phyloP scores from a whole-genome alignment of 92 coral and sea anemone species.

The Umimayanthus chanpuru region DNA sequence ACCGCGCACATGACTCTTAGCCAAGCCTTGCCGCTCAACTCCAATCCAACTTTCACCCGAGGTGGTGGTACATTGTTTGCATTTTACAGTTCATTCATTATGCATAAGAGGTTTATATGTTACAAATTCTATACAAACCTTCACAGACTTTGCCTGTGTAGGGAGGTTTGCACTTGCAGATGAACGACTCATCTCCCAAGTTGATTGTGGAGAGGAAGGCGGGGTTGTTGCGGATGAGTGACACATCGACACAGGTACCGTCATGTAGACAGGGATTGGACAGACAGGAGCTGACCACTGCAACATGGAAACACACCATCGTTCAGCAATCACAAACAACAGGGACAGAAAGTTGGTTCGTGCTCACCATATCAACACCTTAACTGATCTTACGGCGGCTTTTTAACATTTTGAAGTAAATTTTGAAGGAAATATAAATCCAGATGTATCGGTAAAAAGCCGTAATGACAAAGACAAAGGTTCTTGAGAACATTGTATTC shows the following conservation, averaged over 20 bases:
- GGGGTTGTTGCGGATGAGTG: slow-evolving; percentile 62
- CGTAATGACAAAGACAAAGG: too few species aligned
- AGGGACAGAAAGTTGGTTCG: too few species aligned
- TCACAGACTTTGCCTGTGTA: slow-evolving; percentile 84
- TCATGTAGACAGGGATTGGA: slow-evolving; percentile 98
- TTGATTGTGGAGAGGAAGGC: slow-evolving; percentile 43
- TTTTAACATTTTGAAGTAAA: too few species aligned
- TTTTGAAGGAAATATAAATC: neutral
- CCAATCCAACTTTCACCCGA: neutral
- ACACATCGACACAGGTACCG: slow-evolving; percentile 95
- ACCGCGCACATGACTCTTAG: too few species aligned
- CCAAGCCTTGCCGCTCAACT: too few species aligned
- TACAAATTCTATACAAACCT: slow-evolving; percentile 53
- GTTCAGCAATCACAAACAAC: neutral
- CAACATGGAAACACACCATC: neutral
- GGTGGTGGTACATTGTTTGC: neutral
- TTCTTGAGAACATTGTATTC: too few species aligned
- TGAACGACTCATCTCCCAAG: slow-evolving; percentile 61
- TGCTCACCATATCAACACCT: neutral
- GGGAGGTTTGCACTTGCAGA: slow-evolving; percentile 88
- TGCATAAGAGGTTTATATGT: too few species aligned
- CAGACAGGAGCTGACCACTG: slow-evolving; percentile 91
- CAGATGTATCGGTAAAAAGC: neutral
- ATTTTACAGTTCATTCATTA: neutral
- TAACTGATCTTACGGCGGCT: neutral